A percentile compares a stretch with the other conserved stretches of the same genome.
Conservation (phyloP, 2,113 vertebrate species). For the Peromyscus polionotus region DNA sequence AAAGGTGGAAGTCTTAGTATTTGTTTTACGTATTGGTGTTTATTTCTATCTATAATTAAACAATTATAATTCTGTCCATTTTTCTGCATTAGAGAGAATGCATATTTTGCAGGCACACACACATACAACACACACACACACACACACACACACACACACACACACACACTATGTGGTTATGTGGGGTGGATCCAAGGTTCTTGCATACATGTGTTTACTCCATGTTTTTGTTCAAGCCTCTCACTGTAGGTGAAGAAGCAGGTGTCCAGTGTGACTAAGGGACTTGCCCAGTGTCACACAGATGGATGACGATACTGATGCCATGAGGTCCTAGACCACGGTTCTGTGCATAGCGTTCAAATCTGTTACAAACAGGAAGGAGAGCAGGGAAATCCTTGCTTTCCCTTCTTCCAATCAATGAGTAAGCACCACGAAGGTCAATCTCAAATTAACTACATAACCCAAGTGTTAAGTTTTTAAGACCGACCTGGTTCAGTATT, state of each 20-base stretch:
- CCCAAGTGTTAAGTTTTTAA: slow-evolving; percentile 58
- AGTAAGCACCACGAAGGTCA: slow-evolving; percentile 44
- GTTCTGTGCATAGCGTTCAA: background rate
- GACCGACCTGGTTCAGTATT: slow-evolving; percentile 6
- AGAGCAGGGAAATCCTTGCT: background rate
- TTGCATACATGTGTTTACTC: background rate
- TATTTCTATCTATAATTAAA: background rate
- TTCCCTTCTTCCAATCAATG: background rate
- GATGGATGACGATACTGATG: background rate
- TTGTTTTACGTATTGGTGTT: background rate
- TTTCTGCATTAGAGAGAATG: background rate
- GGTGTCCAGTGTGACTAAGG: background rate
- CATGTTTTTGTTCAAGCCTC: background rate
- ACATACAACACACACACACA: background rate
- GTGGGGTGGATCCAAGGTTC: too few species aligned
- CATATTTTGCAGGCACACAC: background rate
- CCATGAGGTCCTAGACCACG: background rate
- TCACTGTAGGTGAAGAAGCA: slow-evolving; percentile 6
- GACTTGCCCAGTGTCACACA: background rate
- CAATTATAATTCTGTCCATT: background rate
- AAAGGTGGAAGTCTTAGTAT: background rate
- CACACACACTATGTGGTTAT: background rate
- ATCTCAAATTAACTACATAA: slow-evolving; percentile 60
- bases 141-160: background rate
- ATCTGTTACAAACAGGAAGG: background rate